Evolutionary conservation across 2,113 vertebrate species (phyloP), one percentile per base, ranked within the genome.

Genomic region (Halichoerus grypus): DNA sequence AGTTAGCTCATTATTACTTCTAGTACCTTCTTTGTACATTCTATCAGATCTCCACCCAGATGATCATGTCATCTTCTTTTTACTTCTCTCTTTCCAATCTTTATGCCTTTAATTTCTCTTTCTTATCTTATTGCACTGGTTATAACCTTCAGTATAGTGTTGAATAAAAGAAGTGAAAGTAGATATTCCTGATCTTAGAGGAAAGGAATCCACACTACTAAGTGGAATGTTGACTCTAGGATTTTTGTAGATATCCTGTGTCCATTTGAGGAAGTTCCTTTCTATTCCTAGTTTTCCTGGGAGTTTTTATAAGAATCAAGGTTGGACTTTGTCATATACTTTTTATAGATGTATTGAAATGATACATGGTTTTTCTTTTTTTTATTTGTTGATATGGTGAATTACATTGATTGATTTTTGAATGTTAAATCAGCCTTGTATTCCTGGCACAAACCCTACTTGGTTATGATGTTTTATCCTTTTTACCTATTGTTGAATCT

Each of bases 1-100:
- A 65, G 42, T 86, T 92, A 69, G 69, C 39, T 84, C 91, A 88
- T 80, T 87, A 53, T 33, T 36, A 88, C 28, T 83, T 93, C 22
- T 83, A 67, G 57, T 49, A 36, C 42, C 46, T 74, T 92, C 61
- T 92, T 92, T 55, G 42, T 86, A 72, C 46, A 72, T 81, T 81
- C n/a, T 24, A 49, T 59, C 7, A 77, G 49, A 51, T 96, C 77
- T 89, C 88, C 18, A 82, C 11, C 22, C 18, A 83, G 31, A 82
- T 49, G 36, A 76, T 82, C 67, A 57, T 96, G 9, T 57, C 49
- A 42, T 84, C 24, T 82, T 80, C 61, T 31, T 76, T 92, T 76
- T 59, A 49, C 36, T 83, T 96, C 19, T 88, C 61, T 4, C 24
- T 77, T 84, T 46, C 39, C 28, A 79, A 61, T 93, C 15, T 76